Evolutionary conservation across 2,888 invertebrate genomes (phyloP).

Genomic region (Erebia epiphron): DNA sequence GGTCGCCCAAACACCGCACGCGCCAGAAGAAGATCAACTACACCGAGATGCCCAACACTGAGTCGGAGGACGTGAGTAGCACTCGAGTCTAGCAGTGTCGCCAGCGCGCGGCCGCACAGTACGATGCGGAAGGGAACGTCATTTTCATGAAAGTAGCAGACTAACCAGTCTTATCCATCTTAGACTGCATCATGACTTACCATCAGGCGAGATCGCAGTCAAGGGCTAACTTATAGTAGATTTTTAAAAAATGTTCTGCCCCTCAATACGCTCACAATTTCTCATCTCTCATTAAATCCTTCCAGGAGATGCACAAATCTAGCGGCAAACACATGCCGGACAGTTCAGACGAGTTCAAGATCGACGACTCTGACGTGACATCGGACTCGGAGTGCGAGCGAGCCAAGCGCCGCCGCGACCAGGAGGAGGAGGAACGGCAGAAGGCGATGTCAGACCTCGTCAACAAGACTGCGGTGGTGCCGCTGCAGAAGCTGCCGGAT

Average conservation of each 20-base stretch:
- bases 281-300: not conserved
- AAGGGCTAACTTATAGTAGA: too few species aligned
- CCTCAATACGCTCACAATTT: not conserved
- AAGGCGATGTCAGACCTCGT: slow-evolving; percentile 61
- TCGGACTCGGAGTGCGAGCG: slow-evolving; percentile 46
- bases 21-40: slow-evolving; percentile 90
- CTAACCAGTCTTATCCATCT: too few species aligned
- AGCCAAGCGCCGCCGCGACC: slow-evolving; percentile 60
- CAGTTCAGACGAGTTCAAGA: slow-evolving; percentile 77
- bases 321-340: slow-evolving; percentile 81
- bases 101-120: too few species aligned
- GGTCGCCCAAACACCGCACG: slow-evolving; percentile 86
- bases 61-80: slow-evolving; percentile 86
- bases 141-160: too few species aligned
- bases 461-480: slow-evolving; percentile 70
- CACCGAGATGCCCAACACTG: slow-evolving; percentile 88
- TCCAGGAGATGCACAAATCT: slow-evolving; percentile 79
- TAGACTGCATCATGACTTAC: too few species aligned
- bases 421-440: slow-evolving; percentile 44
- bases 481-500: slow-evolving; percentile 70
- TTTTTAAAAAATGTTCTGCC: not conserved
- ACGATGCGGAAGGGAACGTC: not conserved
- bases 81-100: too few species aligned
- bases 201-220: too few species aligned
- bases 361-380: slow-evolving; percentile 70